phyloP scores from a whole-genome alignment of 23 tunicate genomes.

The Halocynthia aurantium region DNA sequence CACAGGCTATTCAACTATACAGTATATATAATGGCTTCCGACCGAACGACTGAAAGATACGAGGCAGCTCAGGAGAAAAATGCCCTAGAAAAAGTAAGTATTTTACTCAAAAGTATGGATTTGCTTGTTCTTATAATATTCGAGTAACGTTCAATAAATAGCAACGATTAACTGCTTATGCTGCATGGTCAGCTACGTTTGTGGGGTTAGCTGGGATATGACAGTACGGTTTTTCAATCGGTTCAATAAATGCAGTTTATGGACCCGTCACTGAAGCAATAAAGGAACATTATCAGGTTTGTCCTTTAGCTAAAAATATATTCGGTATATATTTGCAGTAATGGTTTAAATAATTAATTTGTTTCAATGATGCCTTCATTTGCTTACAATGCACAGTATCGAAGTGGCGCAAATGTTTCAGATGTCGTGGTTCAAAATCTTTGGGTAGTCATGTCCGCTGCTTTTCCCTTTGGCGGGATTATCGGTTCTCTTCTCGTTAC shows the following conservation, averaged over 20 bases:
- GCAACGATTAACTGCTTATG: background rate
- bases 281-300: slow-evolving; percentile 4
- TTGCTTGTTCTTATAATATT: too few species aligned
- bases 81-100: too few species aligned
- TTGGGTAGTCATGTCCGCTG: slow-evolving; percentile 9
- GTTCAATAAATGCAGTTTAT: slow-evolving; percentile 18
- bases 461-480: slow-evolving; percentile 20
- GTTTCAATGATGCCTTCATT: too few species aligned
- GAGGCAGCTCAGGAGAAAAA: too few species aligned
- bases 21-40: too few species aligned
- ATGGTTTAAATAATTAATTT: too few species aligned
- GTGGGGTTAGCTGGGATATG: slow-evolving; percentile 19
- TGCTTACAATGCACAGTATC: background rate
- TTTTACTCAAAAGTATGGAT: too few species aligned
- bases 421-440: background rate
- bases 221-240: slow-evolving; percentile 14
- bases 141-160: too few species aligned
- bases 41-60: too few species aligned
- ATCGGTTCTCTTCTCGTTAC: slow-evolving; percentile 11
- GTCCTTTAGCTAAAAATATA: background rate
- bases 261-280: background rate
- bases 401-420: background rate
- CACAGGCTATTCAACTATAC: too few species aligned
- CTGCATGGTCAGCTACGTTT: slow-evolving; percentile 20
- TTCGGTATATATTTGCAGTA: background rate